phyloP scores from a whole-genome alignment of 2,113 vertebrate genomes.

The Pseudorectes ferrugineus region DNA sequence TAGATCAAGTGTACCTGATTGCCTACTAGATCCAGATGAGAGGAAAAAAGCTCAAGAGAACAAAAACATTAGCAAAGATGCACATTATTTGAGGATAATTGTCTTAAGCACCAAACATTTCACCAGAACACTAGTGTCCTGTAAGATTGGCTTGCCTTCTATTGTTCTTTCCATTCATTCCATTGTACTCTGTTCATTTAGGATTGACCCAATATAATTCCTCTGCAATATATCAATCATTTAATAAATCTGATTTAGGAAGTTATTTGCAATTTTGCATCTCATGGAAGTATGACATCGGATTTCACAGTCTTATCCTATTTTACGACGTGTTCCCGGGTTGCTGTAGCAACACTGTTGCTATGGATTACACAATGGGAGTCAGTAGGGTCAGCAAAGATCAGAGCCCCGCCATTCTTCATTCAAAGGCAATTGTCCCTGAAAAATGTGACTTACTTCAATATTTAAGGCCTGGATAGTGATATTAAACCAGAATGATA shows the following conservation, averaged over 20 bases:
- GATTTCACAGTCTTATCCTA: slow-evolving; percentile 74
- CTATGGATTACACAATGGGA: slow-evolving; percentile 79
- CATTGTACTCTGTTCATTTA: background rate
- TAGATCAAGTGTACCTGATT: background rate
- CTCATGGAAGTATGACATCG: slow-evolving; percentile 74
- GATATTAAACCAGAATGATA: slow-evolving; percentile 81
- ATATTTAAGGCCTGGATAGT: slow-evolving; percentile 77
- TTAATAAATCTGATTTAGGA: slow-evolving; percentile 60
- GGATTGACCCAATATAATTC: background rate
- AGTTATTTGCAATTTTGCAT: slow-evolving; percentile 68
- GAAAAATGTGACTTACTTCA: slow-evolving; percentile 82
- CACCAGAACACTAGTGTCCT: background rate
- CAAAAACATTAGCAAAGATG: background rate
- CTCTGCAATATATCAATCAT: slow-evolving; percentile 35
- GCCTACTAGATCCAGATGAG: background rate
- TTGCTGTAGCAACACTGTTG: slow-evolving; percentile 81
- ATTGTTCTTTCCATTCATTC: background rate
- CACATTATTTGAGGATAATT: background rate
- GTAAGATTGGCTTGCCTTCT: background rate
- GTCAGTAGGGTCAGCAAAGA: slow-evolving; percentile 81
- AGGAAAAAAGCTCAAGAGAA: background rate
- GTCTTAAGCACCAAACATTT: background rate
- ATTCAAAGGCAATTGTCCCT: slow-evolving; percentile 89
- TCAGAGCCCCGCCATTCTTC: slow-evolving; percentile 86
- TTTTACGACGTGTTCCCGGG: slow-evolving; percentile 57